These are phyloP conservation scores for Diarsia rubi DNA, from an alignment of 2,888 invertebrate species.

Conservation along the genomic window DNA sequence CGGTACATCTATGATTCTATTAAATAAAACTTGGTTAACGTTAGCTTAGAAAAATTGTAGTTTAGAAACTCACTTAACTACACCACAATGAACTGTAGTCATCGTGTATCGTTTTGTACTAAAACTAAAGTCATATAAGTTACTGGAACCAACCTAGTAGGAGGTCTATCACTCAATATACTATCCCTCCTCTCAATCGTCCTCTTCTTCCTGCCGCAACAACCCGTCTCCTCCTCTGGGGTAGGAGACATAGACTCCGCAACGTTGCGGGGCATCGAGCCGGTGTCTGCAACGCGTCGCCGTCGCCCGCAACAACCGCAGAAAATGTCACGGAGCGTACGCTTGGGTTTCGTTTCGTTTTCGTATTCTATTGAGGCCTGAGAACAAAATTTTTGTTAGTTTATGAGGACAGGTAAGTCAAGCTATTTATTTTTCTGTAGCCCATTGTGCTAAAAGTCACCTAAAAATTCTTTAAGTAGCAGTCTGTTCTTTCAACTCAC, in stretches of 20 bases:
- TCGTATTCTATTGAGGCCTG: slow-evolving; percentile 86
- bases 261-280: slow-evolving; percentile 64
- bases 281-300: slow-evolving; percentile 74
- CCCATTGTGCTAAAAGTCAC: no score
- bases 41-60: neutral
- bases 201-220: slow-evolving; percentile 85
- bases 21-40: neutral
- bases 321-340: slow-evolving; percentile 86
- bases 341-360: slow-evolving; percentile 85
- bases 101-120: neutral
- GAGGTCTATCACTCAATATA: slow-evolving; percentile 88
- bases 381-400: neutral
- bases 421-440: neutral
- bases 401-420: neutral
- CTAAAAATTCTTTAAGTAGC: no score
- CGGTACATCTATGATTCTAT: neutral
- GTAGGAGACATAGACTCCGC: slow-evolving; percentile 73
- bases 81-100: neutral
- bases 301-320: slow-evolving; percentile 83
- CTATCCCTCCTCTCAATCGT: slow-evolving; percentile 89
- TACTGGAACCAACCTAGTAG: slow-evolving; percentile 76
- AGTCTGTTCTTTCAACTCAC: no score
- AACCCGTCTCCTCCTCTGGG: slow-evolving; percentile 80
- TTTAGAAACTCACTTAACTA: neutral
- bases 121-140: neutral